phyloP scores from a whole-genome alignment of 2,888 invertebrate species.

The Cremastobaeus sp. region DNA sequence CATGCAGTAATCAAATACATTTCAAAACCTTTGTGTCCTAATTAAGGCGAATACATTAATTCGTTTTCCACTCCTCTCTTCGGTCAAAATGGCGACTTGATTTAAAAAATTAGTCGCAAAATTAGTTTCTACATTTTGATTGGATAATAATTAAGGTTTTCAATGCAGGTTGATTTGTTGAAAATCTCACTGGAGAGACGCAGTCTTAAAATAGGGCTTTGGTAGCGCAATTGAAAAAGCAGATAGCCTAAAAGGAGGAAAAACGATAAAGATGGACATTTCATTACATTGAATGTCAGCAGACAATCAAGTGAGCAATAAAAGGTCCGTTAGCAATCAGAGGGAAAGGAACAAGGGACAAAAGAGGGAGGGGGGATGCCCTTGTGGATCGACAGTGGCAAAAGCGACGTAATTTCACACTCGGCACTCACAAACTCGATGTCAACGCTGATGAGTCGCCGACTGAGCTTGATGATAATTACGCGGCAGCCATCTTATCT shows the following conservation, averaged over 20 bases:
- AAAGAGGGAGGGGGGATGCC: conserved; percentile 35
- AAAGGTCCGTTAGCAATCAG: conserved; percentile 47
- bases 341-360: background rate
- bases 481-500: conserved; percentile 33
- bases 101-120: too few species aligned
- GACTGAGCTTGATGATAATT: conserved; percentile 47
- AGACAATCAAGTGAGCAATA: conserved; percentile 39
- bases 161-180: too few species aligned
- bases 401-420: conserved; percentile 51
- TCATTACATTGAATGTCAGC: conserved; percentile 21
- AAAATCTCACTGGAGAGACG: too few species aligned
- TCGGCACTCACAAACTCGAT: conserved; percentile 39
- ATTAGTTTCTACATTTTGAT: too few species aligned
- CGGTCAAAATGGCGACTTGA: too few species aligned
- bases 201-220: too few species aligned
- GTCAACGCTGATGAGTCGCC: conserved; percentile 50
- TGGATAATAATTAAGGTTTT: too few species aligned
- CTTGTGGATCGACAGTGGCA: conserved; percentile 44
- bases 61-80: too few species aligned
- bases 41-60: background rate
- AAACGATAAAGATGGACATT: background rate
- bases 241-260: too few species aligned
- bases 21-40: conserved; percentile 1
- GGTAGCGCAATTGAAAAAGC: background rate
- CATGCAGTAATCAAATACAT: conserved; percentile 9